A percentile compares a stretch with the other conserved stretches of the same genome.
Conservation (phyloP, 2,113 vertebrate genomes). For the Hydropotes inermis region DNA sequence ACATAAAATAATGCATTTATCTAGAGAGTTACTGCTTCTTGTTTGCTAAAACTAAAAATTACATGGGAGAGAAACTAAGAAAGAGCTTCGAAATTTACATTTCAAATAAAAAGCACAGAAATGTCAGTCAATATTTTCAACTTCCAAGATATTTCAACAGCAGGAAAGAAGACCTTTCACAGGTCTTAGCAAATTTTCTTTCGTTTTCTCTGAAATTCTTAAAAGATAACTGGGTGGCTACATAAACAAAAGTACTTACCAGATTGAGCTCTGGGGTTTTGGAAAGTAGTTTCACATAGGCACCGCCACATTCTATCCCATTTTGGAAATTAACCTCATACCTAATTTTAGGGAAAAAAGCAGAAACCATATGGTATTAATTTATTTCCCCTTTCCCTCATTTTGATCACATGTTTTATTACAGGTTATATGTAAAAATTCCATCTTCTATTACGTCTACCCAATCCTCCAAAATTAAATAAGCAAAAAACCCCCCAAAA, state of each 20-base stretch:
- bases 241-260: conserved; percentile 82
- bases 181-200: not conserved
- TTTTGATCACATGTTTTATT: not conserved
- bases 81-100: not conserved
- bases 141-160: not conserved
- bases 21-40: not conserved
- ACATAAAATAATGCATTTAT: not conserved
- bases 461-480: not conserved
- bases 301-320: conserved; percentile 97
- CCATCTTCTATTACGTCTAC: not conserved
- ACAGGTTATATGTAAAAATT: not conserved
- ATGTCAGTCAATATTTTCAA: not conserved
- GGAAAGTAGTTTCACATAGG: conserved; percentile 96
- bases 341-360: conserved; percentile 81
- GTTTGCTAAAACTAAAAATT: not conserved
- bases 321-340: conserved; percentile 99
- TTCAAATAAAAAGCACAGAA: not conserved
- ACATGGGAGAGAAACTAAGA: not conserved
- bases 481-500: not conserved
- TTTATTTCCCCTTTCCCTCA: not conserved
- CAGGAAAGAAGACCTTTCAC: not conserved
- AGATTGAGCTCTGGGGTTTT: conserved; percentile 91
- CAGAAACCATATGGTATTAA: not conserved
- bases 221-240: not conserved
- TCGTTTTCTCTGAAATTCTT: not conserved